Base-by-base conservation (phyloP, 2,113 vertebrate species). In the Melanotaenia duboulayi region DNA sequence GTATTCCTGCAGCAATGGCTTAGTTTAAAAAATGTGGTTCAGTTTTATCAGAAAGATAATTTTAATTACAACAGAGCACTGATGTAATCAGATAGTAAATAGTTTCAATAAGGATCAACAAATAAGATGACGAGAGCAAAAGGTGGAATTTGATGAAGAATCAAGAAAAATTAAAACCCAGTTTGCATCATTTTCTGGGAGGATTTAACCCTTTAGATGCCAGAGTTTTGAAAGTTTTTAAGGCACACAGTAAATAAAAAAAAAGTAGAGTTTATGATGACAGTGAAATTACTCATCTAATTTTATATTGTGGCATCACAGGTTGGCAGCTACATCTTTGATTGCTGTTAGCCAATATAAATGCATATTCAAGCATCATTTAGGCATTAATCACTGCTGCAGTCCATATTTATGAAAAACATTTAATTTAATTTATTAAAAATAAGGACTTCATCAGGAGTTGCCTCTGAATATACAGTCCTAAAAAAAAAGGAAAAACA, bases 1-100 rank as follows among this genome's bases (percentile, higher is more conserved):
- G 67, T 24, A 8, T 70, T 80, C 32, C 59, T n/a, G 19, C 25
- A 28, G 65, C 46, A 25, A 17, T 56, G 52, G 56, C 35, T 25
- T 11, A 13, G 63, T 62, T 84, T 74, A 57, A 52, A 77, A 88
- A 74, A 58, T 68, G 54, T 60, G 73, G 81, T 68, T 81, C 69
- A 55, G 74, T 65, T 84, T 82, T 79, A 84, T 85, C 51, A 71
- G 58, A 80, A 80, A 87, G 73, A 56, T 69, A 75, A 90, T 90
- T 91, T 91, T 89, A 87, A 90, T 87, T 79, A 89, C 63, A 61
- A 59, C 67, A 25, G 56, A 80, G 74, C 37, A 1, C 22, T 57
- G 57, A 52, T 8, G 19, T 74, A 80, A 89, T 90, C 78, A 86
- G 78, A 90, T 86, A 70, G 68, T 69, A 40, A 70, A 78, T 61